Evolutionary conservation across 2,888 invertebrate genomes (phyloP), one percentile per base, ranked within the genome.

Genomic region (Papilio gigon): DNA sequence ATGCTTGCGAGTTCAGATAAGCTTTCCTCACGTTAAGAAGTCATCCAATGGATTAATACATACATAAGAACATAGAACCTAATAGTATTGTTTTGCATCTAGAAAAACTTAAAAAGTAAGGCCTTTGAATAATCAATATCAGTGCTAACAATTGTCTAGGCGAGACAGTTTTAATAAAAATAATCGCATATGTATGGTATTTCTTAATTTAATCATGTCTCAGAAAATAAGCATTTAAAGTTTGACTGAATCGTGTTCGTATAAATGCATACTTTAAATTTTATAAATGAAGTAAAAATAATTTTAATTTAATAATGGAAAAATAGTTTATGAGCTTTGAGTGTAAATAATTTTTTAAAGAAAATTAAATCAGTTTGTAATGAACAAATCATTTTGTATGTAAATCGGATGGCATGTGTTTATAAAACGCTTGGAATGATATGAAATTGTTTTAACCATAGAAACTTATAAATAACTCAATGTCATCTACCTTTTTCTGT

Each of bases 161-260:
- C n/a, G n/a, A n/a, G n/a, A n/a, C n/a, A n/a, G n/a, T n/a, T n/a
- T n/a, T n/a, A n/a, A n/a, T n/a, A n/a, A n/a, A n/a, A n/a, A n/a
- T n/a, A n/a, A n/a, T n/a, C n/a, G n/a, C n/a, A n/a, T n/a, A n/a
- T n/a, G n/a, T n/a, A n/a, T n/a, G n/a, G n/a, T n/a, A 6, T 50
- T 56, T 56, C 30, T 56, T 30, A 56, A 56, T 30, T 56, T 27
- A 2, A 17, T 30, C 8, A 1, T 30, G 17, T 17, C 8, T n/a
- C 25, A 5, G 27, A 17, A 56, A 56, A 56, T 30, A 30, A 62
- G 68, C 70, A 67, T 70, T 70, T 71, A 64, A 63, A 71, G 69
- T 62, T 53, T 56, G 70, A 70, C 67, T 69, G 70, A 70, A 60
- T 11, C 62, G 47, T 65, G 22, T 33, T n/a, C 30, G 14, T 53